Evolutionary conservation across 37 sponge, comb jelly and placozoan species (phyloP).

Genomic region (Ephydatia muelleri): DNA sequence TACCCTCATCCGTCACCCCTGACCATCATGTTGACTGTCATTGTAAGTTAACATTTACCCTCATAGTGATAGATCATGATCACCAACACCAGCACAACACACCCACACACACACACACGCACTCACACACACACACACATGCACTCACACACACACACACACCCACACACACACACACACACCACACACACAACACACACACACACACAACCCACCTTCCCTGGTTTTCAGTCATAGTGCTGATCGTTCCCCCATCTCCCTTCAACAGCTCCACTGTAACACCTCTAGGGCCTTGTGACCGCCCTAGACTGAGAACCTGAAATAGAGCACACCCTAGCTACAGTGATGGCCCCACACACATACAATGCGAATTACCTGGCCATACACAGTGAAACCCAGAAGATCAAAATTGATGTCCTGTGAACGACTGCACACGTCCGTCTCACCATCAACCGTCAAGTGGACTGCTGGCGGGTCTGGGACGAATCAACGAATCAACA

Average conservation of each 20-base stretch:
- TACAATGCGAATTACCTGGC: conserved; percentile 50
- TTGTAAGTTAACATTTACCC: too few relatives aligned
- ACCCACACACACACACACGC: too few relatives aligned
- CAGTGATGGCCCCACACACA: background rate
- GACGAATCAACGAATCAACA: background rate
- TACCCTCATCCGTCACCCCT: too few relatives aligned
- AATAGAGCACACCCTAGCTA: background rate
- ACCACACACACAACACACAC: background rate
- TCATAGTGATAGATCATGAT: too few relatives aligned
- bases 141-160: too few relatives aligned
- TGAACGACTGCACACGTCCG: conserved; percentile 78
- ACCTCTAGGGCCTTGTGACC: conserved; percentile 26
- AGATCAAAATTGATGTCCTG: conserved; percentile 90
- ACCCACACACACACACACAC: too few relatives aligned
- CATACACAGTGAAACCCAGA: conserved; percentile 75
- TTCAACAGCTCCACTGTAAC: conserved; percentile 35
- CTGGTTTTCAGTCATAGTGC: background rate
- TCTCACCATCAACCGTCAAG: conserved; percentile 77
- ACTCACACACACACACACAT: too few relatives aligned
- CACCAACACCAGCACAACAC: too few relatives aligned
- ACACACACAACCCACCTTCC: background rate
- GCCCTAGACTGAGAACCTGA: conserved; percentile 39
- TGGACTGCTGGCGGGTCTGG: conserved; percentile 68
- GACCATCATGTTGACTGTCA: too few relatives aligned
- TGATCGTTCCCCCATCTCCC: background rate